Percentiles rank a stretch among this genome's conserved stretches.
These are phyloP conservation scores for Habroteleia sp. DNA, from an alignment of 2,888 invertebrate species.

Conservation along the genomic window DNA sequence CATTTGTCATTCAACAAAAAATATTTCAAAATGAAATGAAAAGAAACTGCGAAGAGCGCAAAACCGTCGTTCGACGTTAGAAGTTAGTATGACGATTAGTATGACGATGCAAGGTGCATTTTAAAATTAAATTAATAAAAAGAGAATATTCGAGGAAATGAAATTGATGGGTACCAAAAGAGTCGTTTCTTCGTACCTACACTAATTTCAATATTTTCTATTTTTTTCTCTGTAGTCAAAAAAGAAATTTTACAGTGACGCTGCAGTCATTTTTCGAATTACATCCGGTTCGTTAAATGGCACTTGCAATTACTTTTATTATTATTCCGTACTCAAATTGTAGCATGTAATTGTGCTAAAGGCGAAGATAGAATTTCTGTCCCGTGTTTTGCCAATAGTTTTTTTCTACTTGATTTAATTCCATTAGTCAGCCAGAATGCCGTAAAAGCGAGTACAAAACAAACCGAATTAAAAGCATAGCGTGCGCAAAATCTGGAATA, in stretches of 20 bases:
- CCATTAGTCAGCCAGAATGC: constrained; percentile 13
- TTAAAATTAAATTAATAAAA: constrained; percentile 21
- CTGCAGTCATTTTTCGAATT: constrained; percentile 34
- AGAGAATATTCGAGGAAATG: constrained; percentile 8
- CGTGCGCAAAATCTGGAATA: constrained; percentile 21
- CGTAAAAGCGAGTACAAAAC: constrained; percentile 15
- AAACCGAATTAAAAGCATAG: constrained; percentile 19
- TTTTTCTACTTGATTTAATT: constrained; percentile 35
- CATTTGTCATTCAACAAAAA: no score
- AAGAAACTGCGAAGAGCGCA: no score
- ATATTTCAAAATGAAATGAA: no score
- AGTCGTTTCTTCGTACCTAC: neutral
- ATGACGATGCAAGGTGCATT: no score
- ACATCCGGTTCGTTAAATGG: constrained; percentile 40
- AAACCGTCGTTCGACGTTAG: no score
- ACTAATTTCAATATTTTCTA: constrained; percentile 22
- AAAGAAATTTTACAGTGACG: constrained; percentile 15
- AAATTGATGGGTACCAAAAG: constrained; percentile 20
- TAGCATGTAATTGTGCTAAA: constrained; percentile 38
- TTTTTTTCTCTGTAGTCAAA: constrained; percentile 1
- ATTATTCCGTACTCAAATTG: constrained; percentile 31
- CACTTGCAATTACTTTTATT: constrained; percentile 38
- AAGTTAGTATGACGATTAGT: no score
- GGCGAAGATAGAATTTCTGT: constrained; percentile 35
- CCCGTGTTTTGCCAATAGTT: constrained; percentile 23